Conservation (phyloP, 53 echinoderm and acorn worm genomes). For the Actinopyga echinites region DNA sequence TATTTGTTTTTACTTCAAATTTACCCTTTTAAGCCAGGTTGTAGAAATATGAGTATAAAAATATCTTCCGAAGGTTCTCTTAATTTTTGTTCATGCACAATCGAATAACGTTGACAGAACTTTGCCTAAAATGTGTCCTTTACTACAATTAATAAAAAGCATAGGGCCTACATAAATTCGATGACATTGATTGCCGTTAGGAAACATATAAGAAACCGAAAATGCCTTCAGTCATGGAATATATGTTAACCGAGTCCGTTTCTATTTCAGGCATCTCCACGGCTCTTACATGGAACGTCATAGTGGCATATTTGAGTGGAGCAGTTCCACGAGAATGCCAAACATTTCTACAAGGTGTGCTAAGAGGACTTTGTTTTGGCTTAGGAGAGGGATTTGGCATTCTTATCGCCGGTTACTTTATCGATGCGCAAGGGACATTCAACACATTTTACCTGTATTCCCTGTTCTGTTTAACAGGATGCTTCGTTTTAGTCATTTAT, state of each 20-base stretch:
- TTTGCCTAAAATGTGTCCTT: too few species aligned
- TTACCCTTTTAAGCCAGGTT: too few species aligned
- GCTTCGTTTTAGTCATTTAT: slow-evolving; percentile 37
- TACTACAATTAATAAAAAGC: too few species aligned
- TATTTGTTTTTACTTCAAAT: too few species aligned
- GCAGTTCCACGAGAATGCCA: slow-evolving; percentile 70
- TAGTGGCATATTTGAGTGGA: slow-evolving; percentile 65
- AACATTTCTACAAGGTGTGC: slow-evolving; percentile 76
- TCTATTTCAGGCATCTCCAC: slow-evolving; percentile 64
- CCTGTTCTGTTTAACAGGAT: slow-evolving; percentile 35
- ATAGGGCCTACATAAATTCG: too few species aligned
- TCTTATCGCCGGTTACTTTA: slow-evolving; percentile 58
- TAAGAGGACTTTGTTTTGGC: slow-evolving; percentile 65
- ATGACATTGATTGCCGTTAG: too few species aligned
- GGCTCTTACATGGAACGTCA: slow-evolving; percentile 77
- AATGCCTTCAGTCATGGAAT: too few species aligned
- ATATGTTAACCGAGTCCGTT: neutral
- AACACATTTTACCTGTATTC: slow-evolving; percentile 67
- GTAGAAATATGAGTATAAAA: too few species aligned
- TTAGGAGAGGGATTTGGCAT: slow-evolving; percentile 72
- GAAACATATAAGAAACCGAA: too few species aligned
- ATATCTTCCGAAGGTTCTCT: too few species aligned
- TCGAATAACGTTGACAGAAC: too few species aligned
- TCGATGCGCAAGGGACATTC: slow-evolving; percentile 51
- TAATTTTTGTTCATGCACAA: too few species aligned